Evolutionary conservation across 2,888 invertebrate species (phyloP), one percentile per base, ranked within the genome.

Genomic region (Stenodema calcarata): DNA sequence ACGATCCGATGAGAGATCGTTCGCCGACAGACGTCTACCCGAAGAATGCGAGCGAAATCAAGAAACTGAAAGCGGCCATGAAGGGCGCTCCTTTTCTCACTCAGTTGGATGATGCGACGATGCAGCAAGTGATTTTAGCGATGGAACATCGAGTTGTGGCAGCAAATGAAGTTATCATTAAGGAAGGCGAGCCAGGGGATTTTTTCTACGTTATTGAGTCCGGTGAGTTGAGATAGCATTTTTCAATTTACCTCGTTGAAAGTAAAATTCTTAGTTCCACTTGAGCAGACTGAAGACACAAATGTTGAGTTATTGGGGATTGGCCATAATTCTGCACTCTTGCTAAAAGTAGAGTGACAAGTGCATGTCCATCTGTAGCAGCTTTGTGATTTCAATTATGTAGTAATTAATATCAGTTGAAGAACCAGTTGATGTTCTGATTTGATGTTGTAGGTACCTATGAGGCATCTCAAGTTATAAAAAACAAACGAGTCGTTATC

Each of bases 151-250:
- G 96, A 91, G 95, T 94, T 91, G 95, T 97, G 87, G 93, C 94
- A 90, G 94, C 95, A 47, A 95, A 95, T 89, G 98, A 98, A 91
- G 95, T 94, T 91, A 96, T 99, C 90, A 99, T 99, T 91, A 95
- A 96, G 90, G 98, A 99, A 92, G 98, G 96, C 79, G 98, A 98
- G 91, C 98, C 98, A 91, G 99, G 98, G 30, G 99, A 99, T 92
- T 98, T 98, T 92, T 99, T 99, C 92, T 99, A 99, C 92, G 98
- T 99, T 90, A 98, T 99, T 91, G 93, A 69, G 91, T 96, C 96
- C 3, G 84, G 84, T 73, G 7, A 47, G 73, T n/a, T 27, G 30
- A 69, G 44, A 35, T 35, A 7, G 7, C 35, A 35, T 35, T 35
- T 7, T 62, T 6, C 23, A 23, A 6, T n/a, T 18, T 2, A 9